Base-by-base conservation (phyloP, 2,888 invertebrate genomes). In the Stratiomys singularior region DNA sequence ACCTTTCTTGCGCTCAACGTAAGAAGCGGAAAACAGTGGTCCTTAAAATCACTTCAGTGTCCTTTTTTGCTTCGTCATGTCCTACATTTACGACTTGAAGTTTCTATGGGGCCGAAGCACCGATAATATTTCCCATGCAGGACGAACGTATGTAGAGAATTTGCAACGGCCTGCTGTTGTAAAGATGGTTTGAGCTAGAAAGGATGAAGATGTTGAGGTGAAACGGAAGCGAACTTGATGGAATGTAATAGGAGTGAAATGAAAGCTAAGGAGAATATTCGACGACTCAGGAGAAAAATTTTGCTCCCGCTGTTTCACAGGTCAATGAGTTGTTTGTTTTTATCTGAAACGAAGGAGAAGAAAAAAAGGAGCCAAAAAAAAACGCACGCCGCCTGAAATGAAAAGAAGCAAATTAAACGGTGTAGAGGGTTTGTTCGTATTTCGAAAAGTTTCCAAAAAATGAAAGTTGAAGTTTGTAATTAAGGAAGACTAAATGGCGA, bases 21-120 rank as follows among this genome's bases (percentile, higher is more conserved):
- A 56, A 56, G 72, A 27, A 58, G 56, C 72, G 56, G 58, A 60
- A 37, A 74, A 58, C 58, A 60, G 15, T 21, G 74, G 47, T 69
- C 46, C 58, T 74, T 58, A 60, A 44, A 60, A 74, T 60, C 58
- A 21, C 74, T 58, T 74, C 58, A 37, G 60, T 74, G 74, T 74
- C 58, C 60, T 37, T 74, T 37, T 44, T 28, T 69, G 46, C 69
- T 15, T 56, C 30, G 56, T 28, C 25, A 15, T 47, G 52, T 71
- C n/a, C 71, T 47, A 71, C 52, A 52, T 52, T 52, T 52, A 13
- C n/a, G 3, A 15, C 3, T 4, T n/a, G 52, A 52, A 52, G 52
- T 18, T 52, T 52, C 15, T 3, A 3, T 9, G 37, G 37, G 9
- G 37, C 3, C 4, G 52, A 13, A 4, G 18, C n/a, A 52, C 3